phyloP scores from a whole-genome alignment of 2,113 vertebrate species.

The Microtus oregoni region DNA sequence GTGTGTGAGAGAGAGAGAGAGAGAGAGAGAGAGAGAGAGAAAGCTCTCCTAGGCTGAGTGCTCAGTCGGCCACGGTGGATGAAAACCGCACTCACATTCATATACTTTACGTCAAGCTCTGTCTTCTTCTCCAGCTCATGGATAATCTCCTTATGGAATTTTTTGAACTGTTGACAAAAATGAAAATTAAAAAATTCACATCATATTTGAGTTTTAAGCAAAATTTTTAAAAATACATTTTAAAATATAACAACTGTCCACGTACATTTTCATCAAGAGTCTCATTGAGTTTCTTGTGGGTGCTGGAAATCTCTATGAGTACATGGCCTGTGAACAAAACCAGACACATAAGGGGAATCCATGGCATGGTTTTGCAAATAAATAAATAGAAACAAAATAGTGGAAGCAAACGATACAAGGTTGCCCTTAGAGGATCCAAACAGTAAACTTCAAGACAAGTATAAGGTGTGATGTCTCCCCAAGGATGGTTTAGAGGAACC shows the following conservation, averaged over 20 bases:
- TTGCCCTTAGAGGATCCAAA: background rate
- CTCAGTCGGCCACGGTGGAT: background rate
- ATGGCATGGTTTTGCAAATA: fast-evolving
- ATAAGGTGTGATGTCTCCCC: fast-evolving
- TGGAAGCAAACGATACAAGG: background rate
- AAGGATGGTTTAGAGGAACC: fast-evolving
- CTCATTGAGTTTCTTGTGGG: slow-evolving; percentile 93
- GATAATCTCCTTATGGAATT: slow-evolving; percentile 95
- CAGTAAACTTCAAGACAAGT: background rate
- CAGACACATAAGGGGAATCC: background rate
- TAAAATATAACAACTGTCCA: slow-evolving; percentile 65
- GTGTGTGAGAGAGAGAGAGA: too few relatives aligned
- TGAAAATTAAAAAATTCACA: background rate
- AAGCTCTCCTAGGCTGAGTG: background rate
- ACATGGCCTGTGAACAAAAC: slow-evolving; percentile 90
- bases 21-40: too few relatives aligned
- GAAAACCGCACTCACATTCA: slow-evolving; percentile 91
- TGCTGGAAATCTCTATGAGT: slow-evolving; percentile 94
- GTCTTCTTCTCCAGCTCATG: slow-evolving; percentile 97
- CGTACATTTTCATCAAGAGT: slow-evolving; percentile 95
- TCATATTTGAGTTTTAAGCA: slow-evolving; percentile 53
- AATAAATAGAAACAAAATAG: background rate
- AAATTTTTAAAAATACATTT: background rate
- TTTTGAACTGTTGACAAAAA: slow-evolving; percentile 91
- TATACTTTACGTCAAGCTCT: slow-evolving; percentile 97